These are phyloP conservation scores for Drosophila willistoni DNA, from an alignment of 1,140 invertebrate genomes.

Conservation along the genomic window DNA sequence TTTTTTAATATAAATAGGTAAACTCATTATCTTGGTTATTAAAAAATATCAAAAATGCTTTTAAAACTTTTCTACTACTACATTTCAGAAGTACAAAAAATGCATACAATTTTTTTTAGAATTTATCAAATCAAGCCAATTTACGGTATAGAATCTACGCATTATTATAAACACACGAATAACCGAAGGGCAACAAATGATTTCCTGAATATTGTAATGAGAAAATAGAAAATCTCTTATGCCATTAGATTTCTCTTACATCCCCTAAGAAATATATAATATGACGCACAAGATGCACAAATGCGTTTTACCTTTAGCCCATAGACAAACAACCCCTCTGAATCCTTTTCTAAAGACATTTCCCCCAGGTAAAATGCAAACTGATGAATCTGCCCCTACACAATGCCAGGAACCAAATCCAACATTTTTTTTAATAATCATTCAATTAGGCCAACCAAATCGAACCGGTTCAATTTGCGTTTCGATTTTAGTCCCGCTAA, in stretches of 20 bases:
- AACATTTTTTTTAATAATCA: conserved; percentile 23
- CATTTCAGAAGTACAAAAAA: too few relatives aligned
- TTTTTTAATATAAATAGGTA: too few relatives aligned
- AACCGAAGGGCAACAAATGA: not conserved
- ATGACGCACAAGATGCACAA: not conserved
- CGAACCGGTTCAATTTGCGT: conserved; percentile 54
- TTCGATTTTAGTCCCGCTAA: conserved; percentile 25
- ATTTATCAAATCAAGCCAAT: not conserved
- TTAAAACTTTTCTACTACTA: too few relatives aligned
- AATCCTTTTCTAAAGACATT: not conserved
- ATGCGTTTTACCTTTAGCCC: not conserved
- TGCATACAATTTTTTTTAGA: too few relatives aligned
- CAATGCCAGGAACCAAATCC: not conserved
- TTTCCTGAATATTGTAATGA: not conserved
- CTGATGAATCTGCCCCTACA: not conserved
- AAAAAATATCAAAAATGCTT: too few relatives aligned
- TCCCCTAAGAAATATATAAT: not conserved
- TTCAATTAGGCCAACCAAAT: conserved; percentile 39
- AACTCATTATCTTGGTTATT: too few relatives aligned
- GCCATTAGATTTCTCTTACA: not conserved
- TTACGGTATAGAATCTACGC: not conserved
- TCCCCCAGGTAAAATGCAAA: not conserved
- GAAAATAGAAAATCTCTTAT: not conserved
- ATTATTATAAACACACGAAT: not conserved
- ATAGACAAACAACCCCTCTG: not conserved